phyloP scores from a whole-genome alignment of 2,888 invertebrate species.

The Drosophila quasianomalipes region DNA sequence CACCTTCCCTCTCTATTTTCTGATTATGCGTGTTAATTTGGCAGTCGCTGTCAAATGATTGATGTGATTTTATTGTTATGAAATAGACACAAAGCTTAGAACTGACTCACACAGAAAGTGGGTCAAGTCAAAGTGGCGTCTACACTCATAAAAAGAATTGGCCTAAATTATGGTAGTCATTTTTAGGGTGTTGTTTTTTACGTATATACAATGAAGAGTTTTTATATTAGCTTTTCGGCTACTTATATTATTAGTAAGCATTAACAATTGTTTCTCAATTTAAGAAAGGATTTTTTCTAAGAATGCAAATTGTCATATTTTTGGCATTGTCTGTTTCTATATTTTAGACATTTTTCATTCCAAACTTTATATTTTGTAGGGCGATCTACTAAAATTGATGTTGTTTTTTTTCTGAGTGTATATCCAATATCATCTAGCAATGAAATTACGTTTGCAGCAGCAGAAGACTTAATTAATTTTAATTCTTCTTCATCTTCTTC shows the following conservation, averaged over 20 bases:
- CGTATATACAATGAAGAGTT: no score
- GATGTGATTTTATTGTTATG: conserved; percentile 50
- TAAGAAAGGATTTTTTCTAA: no score
- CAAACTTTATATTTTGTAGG: not conserved
- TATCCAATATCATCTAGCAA: conserved; percentile 19
- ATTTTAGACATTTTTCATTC: not conserved
- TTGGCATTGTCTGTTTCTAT: not conserved
- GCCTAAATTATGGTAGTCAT: not conserved
- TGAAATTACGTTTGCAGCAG: conserved; percentile 28
- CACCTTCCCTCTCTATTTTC: conserved; percentile 40
- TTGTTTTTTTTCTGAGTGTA: conserved; percentile 1
- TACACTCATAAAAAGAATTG: not conserved
- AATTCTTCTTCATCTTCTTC: conserved; percentile 2
- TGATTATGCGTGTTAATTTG: conserved; percentile 55
- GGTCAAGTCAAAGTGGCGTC: conserved; percentile 43
- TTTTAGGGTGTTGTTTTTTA: no score
- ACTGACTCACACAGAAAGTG: conserved; percentile 28
- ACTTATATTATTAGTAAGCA: not conserved
- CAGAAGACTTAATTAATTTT: conserved; percentile 10
- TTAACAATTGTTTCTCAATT: not conserved
- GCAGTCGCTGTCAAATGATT: conserved; percentile 61
- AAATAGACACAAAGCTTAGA: conserved; percentile 33
- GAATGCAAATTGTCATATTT: no score
- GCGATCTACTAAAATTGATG: not conserved
- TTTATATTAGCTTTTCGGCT: no score